These are phyloP conservation scores for Eleginops maclovinus DNA, from an alignment of 2,113 vertebrate species.

Conservation along the genomic window DNA sequence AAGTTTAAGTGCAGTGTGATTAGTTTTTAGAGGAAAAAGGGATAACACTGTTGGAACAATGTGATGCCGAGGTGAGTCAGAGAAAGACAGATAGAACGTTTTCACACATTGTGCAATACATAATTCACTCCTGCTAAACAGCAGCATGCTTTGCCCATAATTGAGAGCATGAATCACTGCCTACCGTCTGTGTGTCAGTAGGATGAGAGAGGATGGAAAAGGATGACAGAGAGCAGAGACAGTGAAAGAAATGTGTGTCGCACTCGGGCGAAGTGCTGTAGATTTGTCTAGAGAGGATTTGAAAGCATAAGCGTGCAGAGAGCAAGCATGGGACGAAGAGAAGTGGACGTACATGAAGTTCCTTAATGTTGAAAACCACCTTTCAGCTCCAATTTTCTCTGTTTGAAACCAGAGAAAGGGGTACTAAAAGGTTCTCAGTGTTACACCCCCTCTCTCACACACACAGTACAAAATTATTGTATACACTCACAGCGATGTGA, in stretches of 20 bases:
- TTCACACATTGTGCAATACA: constrained; percentile 58
- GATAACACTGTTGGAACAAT: constrained; percentile 28
- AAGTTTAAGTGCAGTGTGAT: constrained; percentile 35
- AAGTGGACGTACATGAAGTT: constrained; percentile 44
- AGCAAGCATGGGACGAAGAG: constrained; percentile 21
- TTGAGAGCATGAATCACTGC: constrained; percentile 77
- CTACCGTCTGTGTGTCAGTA: constrained; percentile 65
- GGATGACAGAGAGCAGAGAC: constrained; percentile 52
- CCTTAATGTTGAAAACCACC: constrained; percentile 73
- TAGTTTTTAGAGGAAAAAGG: constrained; percentile 26
- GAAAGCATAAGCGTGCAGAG: constrained; percentile 33
- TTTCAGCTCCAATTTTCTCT: constrained; percentile 83
- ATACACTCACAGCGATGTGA: constrained; percentile 46
- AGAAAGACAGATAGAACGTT: constrained; percentile 50
- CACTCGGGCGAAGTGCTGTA: constrained; percentile 1
- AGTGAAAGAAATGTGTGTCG: constrained; percentile 32
- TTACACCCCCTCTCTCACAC: constrained; percentile 35
- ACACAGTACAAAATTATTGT: constrained; percentile 27
- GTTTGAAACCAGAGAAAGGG: constrained; percentile 77
- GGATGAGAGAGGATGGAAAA: constrained; percentile 43
- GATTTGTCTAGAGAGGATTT: constrained; percentile 36
- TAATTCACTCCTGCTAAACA: constrained; percentile 83
- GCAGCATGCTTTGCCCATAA: constrained; percentile 77
- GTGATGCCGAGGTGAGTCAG: constrained; percentile 60
- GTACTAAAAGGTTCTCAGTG: constrained; percentile 69